Evolutionary conservation across 2,888 invertebrate genomes (phyloP).

Genomic region (Cristatella mucedo): DNA sequence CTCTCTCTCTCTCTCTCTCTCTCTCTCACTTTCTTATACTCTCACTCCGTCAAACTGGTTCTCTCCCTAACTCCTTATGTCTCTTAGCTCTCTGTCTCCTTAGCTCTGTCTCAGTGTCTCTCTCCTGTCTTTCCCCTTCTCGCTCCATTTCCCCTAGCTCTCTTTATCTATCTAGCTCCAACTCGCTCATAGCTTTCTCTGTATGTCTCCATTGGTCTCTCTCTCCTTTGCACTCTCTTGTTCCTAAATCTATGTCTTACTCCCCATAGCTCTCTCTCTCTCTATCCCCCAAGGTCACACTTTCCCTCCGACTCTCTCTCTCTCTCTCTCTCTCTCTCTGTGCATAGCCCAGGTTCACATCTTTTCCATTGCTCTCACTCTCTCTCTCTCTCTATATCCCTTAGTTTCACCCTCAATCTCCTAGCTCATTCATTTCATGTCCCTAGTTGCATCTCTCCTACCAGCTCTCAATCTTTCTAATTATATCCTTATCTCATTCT

Average conservation of each 20-base stretch:
- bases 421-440: too few species aligned
- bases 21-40: background rate
- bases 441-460: background rate
- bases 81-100: conserved; percentile 8
- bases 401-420: background rate
- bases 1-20: background rate
- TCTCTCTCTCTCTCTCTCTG: background rate
- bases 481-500: conserved; percentile 1
- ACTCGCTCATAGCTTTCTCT: too few species aligned
- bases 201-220: background rate
- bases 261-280: background rate
- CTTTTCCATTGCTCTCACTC: conserved; percentile 9
- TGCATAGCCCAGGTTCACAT: conserved; percentile 1
- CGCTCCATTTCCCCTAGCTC: conserved; percentile 8
- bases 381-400: conserved; percentile 12
- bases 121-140: conserved; percentile 9
- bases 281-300: background rate
- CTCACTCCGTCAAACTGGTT: background rate
- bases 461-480: conserved; percentile 6
- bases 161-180: conserved; percentile 3
- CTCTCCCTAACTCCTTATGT: background rate
- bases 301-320: conserved; percentile 1
- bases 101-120: conserved; percentile 10
- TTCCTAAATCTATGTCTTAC: background rate
- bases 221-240: conserved; percentile 6